Conservation (phyloP, 2,113 vertebrate genomes). For the Rhinopomastus cyanomelas region DNA sequence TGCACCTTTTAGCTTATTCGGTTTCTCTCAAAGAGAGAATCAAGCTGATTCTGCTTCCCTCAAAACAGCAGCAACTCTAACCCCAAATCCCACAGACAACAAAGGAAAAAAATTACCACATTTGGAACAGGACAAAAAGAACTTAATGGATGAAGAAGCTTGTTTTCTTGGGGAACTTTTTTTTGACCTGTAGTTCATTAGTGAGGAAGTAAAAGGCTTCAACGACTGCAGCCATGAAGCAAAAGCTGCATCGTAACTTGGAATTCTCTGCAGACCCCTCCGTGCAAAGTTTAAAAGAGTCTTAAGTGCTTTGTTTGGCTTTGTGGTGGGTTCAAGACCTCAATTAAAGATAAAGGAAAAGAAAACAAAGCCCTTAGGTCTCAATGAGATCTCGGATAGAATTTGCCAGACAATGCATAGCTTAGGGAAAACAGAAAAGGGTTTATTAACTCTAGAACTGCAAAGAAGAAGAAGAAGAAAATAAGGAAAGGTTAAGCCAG, state of each 20-base stretch:
- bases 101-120: neutral
- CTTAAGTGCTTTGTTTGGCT: neutral
- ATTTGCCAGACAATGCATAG: too few species aligned
- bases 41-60: neutral
- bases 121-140: neutral
- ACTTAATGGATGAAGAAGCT: neutral
- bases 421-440: too few species aligned
- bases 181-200: neutral
- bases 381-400: too few species aligned
- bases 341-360: too few species aligned
- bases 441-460: too few species aligned
- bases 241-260: neutral
- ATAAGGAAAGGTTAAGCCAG: too few species aligned
- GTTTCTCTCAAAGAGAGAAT: neutral
- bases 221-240: neutral
- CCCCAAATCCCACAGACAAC: neutral
- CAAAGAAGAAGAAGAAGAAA: too few species aligned
- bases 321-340: too few species aligned
- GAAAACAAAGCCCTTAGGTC: too few species aligned
- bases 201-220: neutral
- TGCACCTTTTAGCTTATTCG: neutral
- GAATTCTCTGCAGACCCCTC: neutral
- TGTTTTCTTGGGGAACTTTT: neutral
- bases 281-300: neutral
- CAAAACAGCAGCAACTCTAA: neutral